Conservation (phyloP, 2,797 vertebrate genomes). For the Leucoraja ocellata region DNA sequence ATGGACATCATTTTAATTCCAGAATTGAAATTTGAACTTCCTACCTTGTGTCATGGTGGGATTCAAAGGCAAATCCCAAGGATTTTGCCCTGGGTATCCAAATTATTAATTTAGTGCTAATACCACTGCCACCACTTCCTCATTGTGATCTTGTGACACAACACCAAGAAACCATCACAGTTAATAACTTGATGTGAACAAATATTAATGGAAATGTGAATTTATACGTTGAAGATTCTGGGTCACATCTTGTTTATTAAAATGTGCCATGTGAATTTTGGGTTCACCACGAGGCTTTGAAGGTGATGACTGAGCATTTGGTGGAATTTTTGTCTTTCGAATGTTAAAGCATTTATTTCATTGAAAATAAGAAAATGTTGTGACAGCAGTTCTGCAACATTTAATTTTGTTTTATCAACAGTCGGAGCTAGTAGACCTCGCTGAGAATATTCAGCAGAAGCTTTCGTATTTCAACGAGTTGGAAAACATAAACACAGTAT, state of each 20-base stretch:
- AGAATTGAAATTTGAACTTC: no score
- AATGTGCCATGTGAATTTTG: neutral
- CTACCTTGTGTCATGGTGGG: no score
- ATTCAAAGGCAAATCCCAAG: no score
- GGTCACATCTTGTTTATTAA: no score
- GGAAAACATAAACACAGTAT: constrained; percentile 89
- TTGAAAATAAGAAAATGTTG: neutral
- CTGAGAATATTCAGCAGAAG: constrained; percentile 94
- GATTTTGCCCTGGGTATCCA: no score
- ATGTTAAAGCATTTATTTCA: neutral
- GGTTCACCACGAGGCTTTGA: neutral
- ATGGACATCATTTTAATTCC: no score
- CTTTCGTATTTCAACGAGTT: constrained; percentile 95
- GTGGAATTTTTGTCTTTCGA: neutral
- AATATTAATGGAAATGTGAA: neutral
- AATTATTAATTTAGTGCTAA: no score
- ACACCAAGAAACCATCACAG: neutral
- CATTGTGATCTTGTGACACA: neutral
- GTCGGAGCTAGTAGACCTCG: constrained; percentile 88
- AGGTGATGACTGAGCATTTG: neutral
- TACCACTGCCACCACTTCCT: no score
- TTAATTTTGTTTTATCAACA: constrained; percentile 54
- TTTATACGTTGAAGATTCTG: neutral
- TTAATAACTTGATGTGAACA: neutral
- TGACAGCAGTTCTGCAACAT: neutral